Evolutionary conservation across 2,797 vertebrate genomes (phyloP).

Genomic region (Arrhamphus sclerolepis): DNA sequence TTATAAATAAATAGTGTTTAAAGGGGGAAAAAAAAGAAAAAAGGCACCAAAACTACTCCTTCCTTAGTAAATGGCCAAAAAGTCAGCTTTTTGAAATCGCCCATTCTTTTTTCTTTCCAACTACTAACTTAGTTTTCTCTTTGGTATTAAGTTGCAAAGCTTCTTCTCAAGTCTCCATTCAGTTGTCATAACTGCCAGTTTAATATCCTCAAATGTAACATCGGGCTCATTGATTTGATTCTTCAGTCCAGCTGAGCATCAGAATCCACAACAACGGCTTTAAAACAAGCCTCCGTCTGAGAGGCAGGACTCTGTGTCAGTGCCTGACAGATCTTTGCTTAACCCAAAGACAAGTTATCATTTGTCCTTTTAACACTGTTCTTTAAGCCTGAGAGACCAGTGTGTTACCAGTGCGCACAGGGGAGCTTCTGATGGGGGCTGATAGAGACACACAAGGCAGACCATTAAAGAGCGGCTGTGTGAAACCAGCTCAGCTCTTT

Average conservation of each 20-base stretch:
- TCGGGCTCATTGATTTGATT: slow-evolving; percentile 66
- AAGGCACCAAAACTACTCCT: no score
- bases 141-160: neutral
- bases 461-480: slow-evolving; percentile 9
- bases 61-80: no score
- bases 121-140: neutral
- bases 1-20: no score
- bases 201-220: slow-evolving; percentile 47
- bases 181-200: slow-evolving; percentile 27
- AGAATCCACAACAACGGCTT: slow-evolving; percentile 65
- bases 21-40: no score
- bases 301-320: slow-evolving; percentile 44
- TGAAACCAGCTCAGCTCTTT: slow-evolving; percentile 9
- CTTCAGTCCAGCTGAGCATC: slow-evolving; percentile 56
- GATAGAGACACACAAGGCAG: neutral
- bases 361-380: slow-evolving; percentile 38
- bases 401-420: slow-evolving; percentile 12
- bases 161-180: slow-evolving; percentile 38
- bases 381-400: slow-evolving; percentile 18
- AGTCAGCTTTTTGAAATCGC: no score
- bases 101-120: no score
- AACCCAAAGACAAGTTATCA: slow-evolving; percentile 55
- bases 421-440: slow-evolving; percentile 18
- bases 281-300: slow-evolving; percentile 52
- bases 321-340: slow-evolving; percentile 49